Conservation (phyloP, 2,113 vertebrate genomes). For the Odontophorus gujanensis region DNA sequence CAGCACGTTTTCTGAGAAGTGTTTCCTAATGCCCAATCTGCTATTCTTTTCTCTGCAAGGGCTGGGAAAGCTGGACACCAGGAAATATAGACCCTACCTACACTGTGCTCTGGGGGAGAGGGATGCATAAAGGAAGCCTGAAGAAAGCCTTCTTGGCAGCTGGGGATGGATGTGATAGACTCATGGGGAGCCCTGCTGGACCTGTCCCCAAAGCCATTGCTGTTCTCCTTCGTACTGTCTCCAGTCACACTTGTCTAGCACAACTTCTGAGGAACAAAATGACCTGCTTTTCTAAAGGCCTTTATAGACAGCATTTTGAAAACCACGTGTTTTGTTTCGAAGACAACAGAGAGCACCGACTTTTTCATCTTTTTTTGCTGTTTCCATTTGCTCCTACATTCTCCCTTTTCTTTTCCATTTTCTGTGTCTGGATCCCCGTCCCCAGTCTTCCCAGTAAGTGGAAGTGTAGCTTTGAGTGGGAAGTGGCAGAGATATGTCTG, state of each 20-base stretch:
- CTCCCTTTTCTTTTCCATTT: neutral
- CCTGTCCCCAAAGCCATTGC: neutral
- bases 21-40: too few species aligned
- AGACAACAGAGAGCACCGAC: neutral
- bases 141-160: neutral
- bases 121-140: neutral
- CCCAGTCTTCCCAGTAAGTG: neutral
- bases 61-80: neutral
- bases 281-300: neutral
- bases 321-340: neutral
- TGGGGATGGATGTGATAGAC: neutral
- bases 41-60: neutral
- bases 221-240: neutral
- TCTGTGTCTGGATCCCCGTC: neutral
- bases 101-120: neutral
- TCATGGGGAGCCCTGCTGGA: neutral
- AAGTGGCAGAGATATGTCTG: slow-evolving; percentile 31
- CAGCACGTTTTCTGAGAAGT: too few species aligned
- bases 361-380: neutral
- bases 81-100: neutral
- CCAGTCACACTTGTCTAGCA: neutral
- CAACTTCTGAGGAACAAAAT: neutral
- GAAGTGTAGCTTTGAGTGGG: neutral
- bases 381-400: neutral
- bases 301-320: neutral